Conservation (phyloP, 2,797 vertebrate genomes). For the Sebastolobus alascanus region DNA sequence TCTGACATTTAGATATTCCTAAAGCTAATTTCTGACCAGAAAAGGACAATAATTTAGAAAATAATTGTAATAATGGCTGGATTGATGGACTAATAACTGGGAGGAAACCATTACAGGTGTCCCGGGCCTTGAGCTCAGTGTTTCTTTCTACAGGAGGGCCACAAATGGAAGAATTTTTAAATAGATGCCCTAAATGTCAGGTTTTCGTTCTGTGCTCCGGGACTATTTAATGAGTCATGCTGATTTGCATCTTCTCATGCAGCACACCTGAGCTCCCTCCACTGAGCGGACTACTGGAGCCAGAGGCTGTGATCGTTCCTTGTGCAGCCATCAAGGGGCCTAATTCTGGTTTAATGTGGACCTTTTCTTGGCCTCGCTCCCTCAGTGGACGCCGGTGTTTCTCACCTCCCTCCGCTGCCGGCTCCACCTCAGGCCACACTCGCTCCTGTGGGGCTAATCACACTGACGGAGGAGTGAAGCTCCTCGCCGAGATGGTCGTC, state of each 20-base stretch:
- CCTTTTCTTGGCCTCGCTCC: slow-evolving; percentile 26
- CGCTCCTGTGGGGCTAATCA: slow-evolving; percentile 64
- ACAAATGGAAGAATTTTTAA: slow-evolving; percentile 10
- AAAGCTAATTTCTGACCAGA: slow-evolving; percentile 26
- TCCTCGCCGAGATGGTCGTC: slow-evolving; percentile 42
- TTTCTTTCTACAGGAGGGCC: slow-evolving; percentile 1
- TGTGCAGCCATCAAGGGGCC: slow-evolving; percentile 35
- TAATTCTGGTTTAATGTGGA: slow-evolving; percentile 41
- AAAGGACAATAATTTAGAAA: slow-evolving; percentile 2
- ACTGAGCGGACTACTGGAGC: slow-evolving; percentile 37
- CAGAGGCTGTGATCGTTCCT: slow-evolving; percentile 57
- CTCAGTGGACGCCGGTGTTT: slow-evolving; percentile 37
- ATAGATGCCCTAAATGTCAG: not conserved
- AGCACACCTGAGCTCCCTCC: slow-evolving; percentile 37
- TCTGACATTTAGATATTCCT: slow-evolving; percentile 24
- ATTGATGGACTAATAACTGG: slow-evolving; percentile 44
- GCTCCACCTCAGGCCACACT: slow-evolving; percentile 51
- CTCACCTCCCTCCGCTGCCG: slow-evolving; percentile 39
- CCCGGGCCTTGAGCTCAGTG: not conserved
- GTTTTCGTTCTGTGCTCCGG: slow-evolving; percentile 9
- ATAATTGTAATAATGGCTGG: slow-evolving; percentile 29
- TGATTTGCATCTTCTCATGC: slow-evolving; percentile 30
- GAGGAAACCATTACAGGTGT: not conserved
- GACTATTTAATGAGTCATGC: slow-evolving; percentile 32
- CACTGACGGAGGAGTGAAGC: slow-evolving; percentile 23